Evolutionary conservation across 2,888 invertebrate genomes (phyloP).

Genomic region (Abscondita cerata): DNA sequence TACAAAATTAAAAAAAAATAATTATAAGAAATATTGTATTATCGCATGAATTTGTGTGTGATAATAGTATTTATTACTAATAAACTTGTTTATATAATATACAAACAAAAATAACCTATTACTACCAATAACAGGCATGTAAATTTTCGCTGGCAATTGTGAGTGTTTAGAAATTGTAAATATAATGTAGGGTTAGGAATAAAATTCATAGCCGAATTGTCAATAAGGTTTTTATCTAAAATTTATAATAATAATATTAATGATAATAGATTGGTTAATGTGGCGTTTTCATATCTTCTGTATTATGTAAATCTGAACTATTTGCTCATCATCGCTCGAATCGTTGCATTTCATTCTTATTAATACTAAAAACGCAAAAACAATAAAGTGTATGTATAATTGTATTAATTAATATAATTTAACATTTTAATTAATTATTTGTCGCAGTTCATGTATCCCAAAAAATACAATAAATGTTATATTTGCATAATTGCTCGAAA

Average conservation of each 20-base stretch:
- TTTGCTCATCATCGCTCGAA: constrained; percentile 30
- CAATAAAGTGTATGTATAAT: constrained; percentile 38
- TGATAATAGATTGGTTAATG: constrained; percentile 15
- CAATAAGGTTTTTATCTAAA: constrained; percentile 41
- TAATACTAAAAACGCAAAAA: constrained; percentile 5
- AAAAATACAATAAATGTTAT: constrained; percentile 46
- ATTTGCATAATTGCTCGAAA: constrained; percentile 41
- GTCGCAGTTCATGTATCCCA: constrained; percentile 38
- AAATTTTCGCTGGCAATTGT: constrained; percentile 26
- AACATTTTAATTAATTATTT: constrained; percentile 36
- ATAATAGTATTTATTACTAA: constrained; percentile 31
- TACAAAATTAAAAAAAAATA: constrained; percentile 25
- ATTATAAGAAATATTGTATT: constrained; percentile 21
- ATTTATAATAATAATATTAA: constrained; percentile 34
- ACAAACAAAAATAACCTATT: constrained; percentile 20
- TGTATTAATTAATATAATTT: constrained; percentile 39
- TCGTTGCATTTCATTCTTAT: constrained; percentile 22
- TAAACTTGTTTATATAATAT: constrained; percentile 25
- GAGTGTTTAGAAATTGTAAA: constrained; percentile 38
- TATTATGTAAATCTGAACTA: constrained; percentile 31
- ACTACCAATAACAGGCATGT: constrained; percentile 23
- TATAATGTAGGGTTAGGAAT: constrained; percentile 36
- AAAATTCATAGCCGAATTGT: constrained; percentile 36
- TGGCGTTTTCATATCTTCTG: constrained; percentile 34
- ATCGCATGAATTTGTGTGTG: constrained; percentile 35